Base-by-base conservation (phyloP, 2,888 invertebrate species). In the Chelonus formosanus region DNA sequence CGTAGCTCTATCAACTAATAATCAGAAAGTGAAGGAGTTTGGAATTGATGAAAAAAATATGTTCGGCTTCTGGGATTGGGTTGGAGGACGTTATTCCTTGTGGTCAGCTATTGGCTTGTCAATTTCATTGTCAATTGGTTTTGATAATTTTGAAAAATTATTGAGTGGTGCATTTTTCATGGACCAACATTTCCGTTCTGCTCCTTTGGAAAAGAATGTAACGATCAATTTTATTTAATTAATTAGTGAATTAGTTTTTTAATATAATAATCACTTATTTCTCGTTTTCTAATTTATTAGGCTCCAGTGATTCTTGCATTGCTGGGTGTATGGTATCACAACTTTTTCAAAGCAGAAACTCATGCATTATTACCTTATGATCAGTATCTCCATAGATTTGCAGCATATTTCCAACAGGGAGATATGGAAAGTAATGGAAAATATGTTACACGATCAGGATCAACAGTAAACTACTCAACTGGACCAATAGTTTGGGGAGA, bases 41-140 rank as follows among this genome's bases (percentile, higher is more conserved):
- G 99, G 99, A 10, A 99, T 99, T 77, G 94, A 97, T 84, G 90
- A 94, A 72, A 91, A 91, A 74, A 99, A 99, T 83, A 98, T 99
- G 97, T 99, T 99, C 86, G 98, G 94, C 32, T 99, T 99, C 86
- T 99, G 99, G 98, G 99, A 99, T 86, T 99, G 98, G 98, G 99
- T 99, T 53, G 99, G 99, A 44, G 99, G 99, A 75, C 91, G 99
- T 80, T 92, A 92, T 77, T 99, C 98, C 0, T 87, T 99, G 6
- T 99, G 99, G 99, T 99, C 98, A 0, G 99, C 99, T 3, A 99
- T 99, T 85, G 99, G 99, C 45, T 87, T 99, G 31, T 97, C 98
- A 3, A 98, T 99, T 83, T 94, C 94, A 3, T 86, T 98, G 47
- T 90, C 94, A 76, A 90, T 99, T 84, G 99, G 98, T 69, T 97